phyloP scores from a whole-genome alignment of 2,797 vertebrate species.

The Valencia hispanica region DNA sequence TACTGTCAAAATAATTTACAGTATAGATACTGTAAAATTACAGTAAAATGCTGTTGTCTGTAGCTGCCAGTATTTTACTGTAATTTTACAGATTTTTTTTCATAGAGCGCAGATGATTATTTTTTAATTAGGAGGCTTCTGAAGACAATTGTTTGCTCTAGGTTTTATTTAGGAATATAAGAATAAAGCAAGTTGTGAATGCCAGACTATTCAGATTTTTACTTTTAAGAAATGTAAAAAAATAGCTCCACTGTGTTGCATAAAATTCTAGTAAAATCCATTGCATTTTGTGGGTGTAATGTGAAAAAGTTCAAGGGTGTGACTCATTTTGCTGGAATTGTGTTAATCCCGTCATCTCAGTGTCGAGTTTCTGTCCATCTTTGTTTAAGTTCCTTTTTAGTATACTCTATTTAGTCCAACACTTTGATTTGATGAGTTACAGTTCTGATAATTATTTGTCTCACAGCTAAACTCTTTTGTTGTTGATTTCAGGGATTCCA shows the following conservation, averaged over 20 bases:
- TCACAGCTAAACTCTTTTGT: neutral
- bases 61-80: too few relatives aligned
- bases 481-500: neutral
- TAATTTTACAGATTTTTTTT: too few relatives aligned
- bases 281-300: neutral
- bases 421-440: neutral
- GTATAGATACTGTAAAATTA: too few relatives aligned
- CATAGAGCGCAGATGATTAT: too few relatives aligned
- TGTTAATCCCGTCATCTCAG: neutral
- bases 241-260: neutral
- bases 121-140: neutral
- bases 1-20: too few relatives aligned
- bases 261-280: neutral
- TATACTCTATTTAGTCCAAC: neutral
- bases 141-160: neutral
- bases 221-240: too few relatives aligned
- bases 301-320: neutral
- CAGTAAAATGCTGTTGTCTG: too few relatives aligned
- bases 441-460: neutral
- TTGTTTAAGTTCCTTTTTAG: neutral
- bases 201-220: neutral
- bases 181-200: neutral
- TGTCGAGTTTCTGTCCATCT: neutral
- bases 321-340: neutral
- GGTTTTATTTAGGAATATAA: neutral